These are phyloP conservation scores for Cryptotis parvus DNA, from an alignment of 2,113 vertebrate genomes.

Conservation along the genomic window DNA sequence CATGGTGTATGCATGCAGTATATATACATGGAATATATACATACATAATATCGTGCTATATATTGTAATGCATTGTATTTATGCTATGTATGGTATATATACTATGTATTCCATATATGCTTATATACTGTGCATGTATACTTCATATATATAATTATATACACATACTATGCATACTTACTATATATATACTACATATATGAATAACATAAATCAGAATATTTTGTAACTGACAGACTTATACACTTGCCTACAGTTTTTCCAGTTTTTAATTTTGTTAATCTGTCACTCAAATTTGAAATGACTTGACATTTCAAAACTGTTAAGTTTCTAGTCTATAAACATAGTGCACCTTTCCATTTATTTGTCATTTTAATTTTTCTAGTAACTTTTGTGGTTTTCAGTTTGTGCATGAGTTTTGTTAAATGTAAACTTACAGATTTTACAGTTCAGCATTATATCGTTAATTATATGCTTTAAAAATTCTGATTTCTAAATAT, in stretches of 20 bases:
- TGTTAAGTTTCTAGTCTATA: background rate
- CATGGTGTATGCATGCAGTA: too few species aligned
- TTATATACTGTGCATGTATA: too few species aligned
- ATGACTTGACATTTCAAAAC: background rate
- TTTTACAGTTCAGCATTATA: background rate
- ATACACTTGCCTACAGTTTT: background rate
- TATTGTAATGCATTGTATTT: too few species aligned
- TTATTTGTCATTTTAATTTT: background rate
- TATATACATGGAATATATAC: too few species aligned
- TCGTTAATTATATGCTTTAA: background rate
- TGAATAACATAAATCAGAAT: too few species aligned
- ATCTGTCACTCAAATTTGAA: background rate
- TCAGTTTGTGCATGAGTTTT: background rate
- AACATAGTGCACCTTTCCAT: background rate
- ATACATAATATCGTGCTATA: too few species aligned
- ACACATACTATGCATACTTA: too few species aligned
- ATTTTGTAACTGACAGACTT: background rate
- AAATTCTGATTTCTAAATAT: background rate
- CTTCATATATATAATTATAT: too few species aligned
- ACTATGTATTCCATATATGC: too few species aligned
- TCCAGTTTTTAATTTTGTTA: background rate
- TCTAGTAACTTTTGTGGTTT: background rate
- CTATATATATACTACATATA: too few species aligned
- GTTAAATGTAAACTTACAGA: background rate
- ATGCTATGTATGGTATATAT: too few species aligned